Evolutionary conservation across 2,888 invertebrate species (phyloP), one percentile per base, ranked within the genome.

Genomic region (Helleia helle): DNA sequence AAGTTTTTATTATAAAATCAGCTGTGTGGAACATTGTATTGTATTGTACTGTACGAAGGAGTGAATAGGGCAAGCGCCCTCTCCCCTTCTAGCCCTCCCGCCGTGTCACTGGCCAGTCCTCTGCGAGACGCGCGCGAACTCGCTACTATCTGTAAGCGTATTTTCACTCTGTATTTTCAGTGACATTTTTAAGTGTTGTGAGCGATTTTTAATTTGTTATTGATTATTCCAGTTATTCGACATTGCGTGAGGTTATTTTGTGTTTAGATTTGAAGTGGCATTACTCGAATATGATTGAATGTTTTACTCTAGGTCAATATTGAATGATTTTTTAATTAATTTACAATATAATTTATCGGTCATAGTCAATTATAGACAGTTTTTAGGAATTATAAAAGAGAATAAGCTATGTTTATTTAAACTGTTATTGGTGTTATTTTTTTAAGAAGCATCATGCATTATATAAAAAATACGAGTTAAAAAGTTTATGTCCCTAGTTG

Each of bases 121-220:
- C 46, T 31, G 40, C 37, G 42, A 44, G 41, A 46, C 48, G 46
- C 43, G 48, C 40, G 43, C 29, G 46, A 24, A 43, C 31, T 38
- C 27, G 38, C 40, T 44, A 9, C 27, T 24, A 25, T 25, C 22
- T 11, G 25, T 5, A 9, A 18, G 39, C 12, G 28, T 22, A 12
- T 22, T 12, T 34, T 22, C 18, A 34, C 34, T 34, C 34, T 17
- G 11, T 13, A 34, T 34, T 18, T 26, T 18, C 22, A 34, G 34
- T 22, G 22, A 34, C 12, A 34, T 22, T 34, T 27, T 29, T 39
- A 36, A 30, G 39, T 39, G 30, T 13, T 40, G 40, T 26, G 42
- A 42, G 40, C 9, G 29, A 39, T 30, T 15, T 30, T 30, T 39
- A 11, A 30, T 39, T 14, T 24, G 11, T 22, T 26, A 14, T 11